Percentiles rank a stretch among this genome's conserved stretches.
Evolutionary conservation across 2,797 vertebrate species (phyloP).

Genomic region (Limosa lapponica): DNA sequence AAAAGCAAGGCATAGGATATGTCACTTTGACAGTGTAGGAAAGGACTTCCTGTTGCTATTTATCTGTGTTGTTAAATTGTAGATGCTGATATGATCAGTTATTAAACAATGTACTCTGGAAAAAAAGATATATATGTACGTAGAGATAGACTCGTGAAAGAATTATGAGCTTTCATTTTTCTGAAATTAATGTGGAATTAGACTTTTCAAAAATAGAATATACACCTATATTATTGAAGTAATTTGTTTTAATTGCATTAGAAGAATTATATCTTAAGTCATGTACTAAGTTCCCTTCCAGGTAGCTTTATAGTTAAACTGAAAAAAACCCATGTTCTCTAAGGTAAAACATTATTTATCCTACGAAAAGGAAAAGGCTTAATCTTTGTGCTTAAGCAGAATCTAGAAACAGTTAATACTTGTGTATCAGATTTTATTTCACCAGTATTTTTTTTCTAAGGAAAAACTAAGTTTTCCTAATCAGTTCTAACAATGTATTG

Average conservation of each 20-base stretch:
- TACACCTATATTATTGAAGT: neutral
- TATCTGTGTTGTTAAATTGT: neutral
- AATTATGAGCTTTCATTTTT: neutral
- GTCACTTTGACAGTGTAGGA: neutral
- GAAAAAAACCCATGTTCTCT: neutral
- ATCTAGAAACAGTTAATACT: neutral
- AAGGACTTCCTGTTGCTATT: neutral
- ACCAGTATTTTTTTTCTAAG: neutral
- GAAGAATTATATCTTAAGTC: neutral
- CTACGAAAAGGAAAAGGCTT: neutral
- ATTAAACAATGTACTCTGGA: neutral
- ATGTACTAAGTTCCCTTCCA: neutral
- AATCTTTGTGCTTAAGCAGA: neutral
- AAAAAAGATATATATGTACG: neutral
- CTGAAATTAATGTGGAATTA: neutral
- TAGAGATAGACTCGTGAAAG: neutral
- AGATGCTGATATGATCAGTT: neutral
- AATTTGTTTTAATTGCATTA: neutral
- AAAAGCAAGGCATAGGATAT: neutral
- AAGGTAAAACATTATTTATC: neutral
- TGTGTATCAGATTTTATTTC: neutral
- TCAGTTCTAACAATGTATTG: neutral
- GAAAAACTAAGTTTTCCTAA: neutral
- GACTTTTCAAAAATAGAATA: neutral
- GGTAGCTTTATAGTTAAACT: neutral